These are phyloP conservation scores for Argentina silus DNA, from an alignment of 2,797 vertebrate species.

Conservation along the genomic window DNA sequence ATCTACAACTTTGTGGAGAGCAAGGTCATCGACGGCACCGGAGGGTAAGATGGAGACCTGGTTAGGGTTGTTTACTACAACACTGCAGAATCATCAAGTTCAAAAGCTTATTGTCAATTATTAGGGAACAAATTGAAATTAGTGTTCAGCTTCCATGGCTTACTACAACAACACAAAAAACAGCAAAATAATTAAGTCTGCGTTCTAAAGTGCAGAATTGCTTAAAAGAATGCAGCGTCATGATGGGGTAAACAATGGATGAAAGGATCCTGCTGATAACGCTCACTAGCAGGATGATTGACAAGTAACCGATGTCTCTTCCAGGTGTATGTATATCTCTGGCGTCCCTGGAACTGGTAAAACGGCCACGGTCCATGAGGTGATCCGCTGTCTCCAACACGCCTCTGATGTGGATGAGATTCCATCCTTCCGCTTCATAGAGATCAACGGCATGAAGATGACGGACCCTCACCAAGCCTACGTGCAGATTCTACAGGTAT, in stretches of 20 bases:
- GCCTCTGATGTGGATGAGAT: constrained; percentile 82
- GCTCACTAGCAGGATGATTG: background rate
- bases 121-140: too few species aligned
- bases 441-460: constrained; percentile 98
- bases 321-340: constrained; percentile 97
- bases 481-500: constrained; percentile 90
- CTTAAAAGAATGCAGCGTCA: too few species aligned
- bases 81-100: too few species aligned
- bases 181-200: too few species aligned
- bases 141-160: too few species aligned
- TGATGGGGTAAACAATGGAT: too few species aligned
- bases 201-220: too few species aligned
- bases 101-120: too few species aligned
- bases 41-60: constrained; percentile 83
- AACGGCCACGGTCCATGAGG: constrained; percentile 94
- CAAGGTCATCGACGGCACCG: constrained; percentile 90
- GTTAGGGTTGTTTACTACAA: too few species aligned
- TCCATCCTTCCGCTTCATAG: constrained; percentile 84
- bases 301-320: background rate
- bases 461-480: constrained; percentile 97
- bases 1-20: constrained; percentile 97
- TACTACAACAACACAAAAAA: too few species aligned
- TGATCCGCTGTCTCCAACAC: constrained; percentile 84
- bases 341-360: constrained; percentile 97
- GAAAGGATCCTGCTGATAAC: too few species aligned